phyloP scores from a whole-genome alignment of 2,113 vertebrate species.

The Chloebia gouldiae region DNA sequence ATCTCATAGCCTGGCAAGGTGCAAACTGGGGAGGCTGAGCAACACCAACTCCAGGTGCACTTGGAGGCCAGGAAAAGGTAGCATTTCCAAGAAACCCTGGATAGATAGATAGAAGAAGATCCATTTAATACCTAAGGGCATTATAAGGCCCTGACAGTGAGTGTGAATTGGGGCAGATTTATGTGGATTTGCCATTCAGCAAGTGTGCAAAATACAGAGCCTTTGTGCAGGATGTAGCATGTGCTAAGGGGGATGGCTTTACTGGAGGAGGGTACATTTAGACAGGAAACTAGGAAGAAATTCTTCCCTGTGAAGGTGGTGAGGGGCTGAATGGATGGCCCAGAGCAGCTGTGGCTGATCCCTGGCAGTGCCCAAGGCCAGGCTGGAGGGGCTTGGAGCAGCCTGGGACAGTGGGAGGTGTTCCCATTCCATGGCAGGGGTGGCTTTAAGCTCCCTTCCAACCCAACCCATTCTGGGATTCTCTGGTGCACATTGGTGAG shows the following conservation, averaged over 20 bases:
- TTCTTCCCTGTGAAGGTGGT: neutral
- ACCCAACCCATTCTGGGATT: neutral
- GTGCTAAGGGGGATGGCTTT: neutral
- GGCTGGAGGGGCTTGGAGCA: neutral
- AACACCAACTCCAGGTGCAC: neutral
- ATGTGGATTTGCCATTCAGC: neutral
- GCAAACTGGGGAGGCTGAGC: neutral
- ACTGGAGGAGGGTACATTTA: neutral
- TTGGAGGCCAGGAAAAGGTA: neutral
- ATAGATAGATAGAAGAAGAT: neutral
- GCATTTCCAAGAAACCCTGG: neutral
- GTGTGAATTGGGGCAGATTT: accelerated
- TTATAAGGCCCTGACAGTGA: neutral
- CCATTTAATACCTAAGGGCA: neutral
- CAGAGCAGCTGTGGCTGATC: neutral
- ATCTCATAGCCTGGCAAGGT: neutral
- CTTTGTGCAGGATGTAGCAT: neutral
- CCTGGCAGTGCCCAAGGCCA: neutral
- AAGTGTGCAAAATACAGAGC: neutral
- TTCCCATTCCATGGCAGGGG: neutral
- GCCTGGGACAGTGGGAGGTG: neutral
- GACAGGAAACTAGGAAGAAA: neutral
- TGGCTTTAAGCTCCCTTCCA: neutral
- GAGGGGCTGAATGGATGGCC: neutral
- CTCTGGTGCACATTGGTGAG: accelerated